Conservation (phyloP, 2,888 invertebrate genomes). For the Polydrusus pterygomalis region DNA sequence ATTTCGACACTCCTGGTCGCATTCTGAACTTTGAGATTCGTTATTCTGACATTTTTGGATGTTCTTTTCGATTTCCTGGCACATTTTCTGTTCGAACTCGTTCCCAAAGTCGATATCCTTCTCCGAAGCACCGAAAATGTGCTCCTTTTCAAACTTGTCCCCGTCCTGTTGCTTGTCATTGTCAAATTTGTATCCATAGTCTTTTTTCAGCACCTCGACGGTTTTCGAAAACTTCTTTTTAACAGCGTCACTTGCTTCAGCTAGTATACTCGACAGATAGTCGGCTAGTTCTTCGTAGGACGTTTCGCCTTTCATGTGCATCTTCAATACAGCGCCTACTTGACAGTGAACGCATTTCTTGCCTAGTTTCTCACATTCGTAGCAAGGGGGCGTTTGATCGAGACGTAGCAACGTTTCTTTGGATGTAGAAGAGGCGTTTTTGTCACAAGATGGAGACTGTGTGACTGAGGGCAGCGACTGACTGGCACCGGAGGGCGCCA, state of each 20-base stretch:
- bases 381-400: conserved; percentile 34
- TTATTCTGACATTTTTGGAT: conserved; percentile 6
- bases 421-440: not conserved
- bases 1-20: not conserved
- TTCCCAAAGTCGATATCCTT: conserved; percentile 27
- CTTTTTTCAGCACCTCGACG: conserved; percentile 8
- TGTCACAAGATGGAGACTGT: not conserved
- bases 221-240: conserved; percentile 17
- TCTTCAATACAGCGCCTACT: conserved; percentile 8
- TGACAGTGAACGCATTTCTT: conserved; percentile 29
- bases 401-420: no score
- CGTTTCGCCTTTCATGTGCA: conserved; percentile 17
- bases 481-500: not conserved
- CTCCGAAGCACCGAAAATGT: conserved; percentile 12
- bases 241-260: conserved; percentile 29
- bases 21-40: not conserved
- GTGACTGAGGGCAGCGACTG: not conserved
- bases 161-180: not conserved
- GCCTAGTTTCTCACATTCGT: conserved; percentile 57
- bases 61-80: conserved; percentile 32
- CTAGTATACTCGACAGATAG: conserved; percentile 23
- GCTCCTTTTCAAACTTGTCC: conserved; percentile 14
- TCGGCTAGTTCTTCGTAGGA: not conserved
- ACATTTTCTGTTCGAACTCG: conserved; percentile 26
- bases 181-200: not conserved